Base-by-base conservation (phyloP, 1,140 invertebrate species). In the Trypoxylus dichotomus region DNA sequence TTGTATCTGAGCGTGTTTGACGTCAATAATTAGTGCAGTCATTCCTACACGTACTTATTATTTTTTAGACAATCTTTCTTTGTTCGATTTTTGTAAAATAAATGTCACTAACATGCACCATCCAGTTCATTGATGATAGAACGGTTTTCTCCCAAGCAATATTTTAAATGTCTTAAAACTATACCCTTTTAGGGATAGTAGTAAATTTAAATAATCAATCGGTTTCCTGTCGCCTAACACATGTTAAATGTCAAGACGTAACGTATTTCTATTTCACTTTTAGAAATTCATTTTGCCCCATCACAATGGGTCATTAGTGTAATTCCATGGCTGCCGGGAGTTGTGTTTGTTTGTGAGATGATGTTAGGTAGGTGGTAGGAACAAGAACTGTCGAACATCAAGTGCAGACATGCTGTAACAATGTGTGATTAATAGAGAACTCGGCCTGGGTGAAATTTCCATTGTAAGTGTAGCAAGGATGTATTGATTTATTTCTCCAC, bases 341-440 rank as follows among this genome's bases (percentile, higher is more conserved):
- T 68, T 68, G 24, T 68, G 60, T 68, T 68, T 68, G 60, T 68
- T 68, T 68, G 60, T 68, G 60, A 68, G 21, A 68, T 68, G 60
- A 68, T 27, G 60, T 68, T 68, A 68, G 60, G 60, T 68, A 68
- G 60, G 60, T 68, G 60, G 60, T 68, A 68, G 60, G 60, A 68
- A 68, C 60, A 24, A 25, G 60, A 68, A 24, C 60, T 68, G 60
- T 68, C 60, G 60, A 68, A 68, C 24, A 68, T 68, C 60, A 68
- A 68, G 60, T 68, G 60, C 60, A 68, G 60, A 68, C 60, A 68
- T 68, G 60, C 24, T 29, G 60, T 68, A 68, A 68, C 60, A 68
- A 68, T 68, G 60, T 68, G 60, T 68, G 60, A 68, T 68, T 68
- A 68, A 68, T 68, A 68, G 60, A 68, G 60, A 24, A 68, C 60